Evolutionary conservation across 1,140 invertebrate species (phyloP).

Genomic region (Cyclina sinensis): DNA sequence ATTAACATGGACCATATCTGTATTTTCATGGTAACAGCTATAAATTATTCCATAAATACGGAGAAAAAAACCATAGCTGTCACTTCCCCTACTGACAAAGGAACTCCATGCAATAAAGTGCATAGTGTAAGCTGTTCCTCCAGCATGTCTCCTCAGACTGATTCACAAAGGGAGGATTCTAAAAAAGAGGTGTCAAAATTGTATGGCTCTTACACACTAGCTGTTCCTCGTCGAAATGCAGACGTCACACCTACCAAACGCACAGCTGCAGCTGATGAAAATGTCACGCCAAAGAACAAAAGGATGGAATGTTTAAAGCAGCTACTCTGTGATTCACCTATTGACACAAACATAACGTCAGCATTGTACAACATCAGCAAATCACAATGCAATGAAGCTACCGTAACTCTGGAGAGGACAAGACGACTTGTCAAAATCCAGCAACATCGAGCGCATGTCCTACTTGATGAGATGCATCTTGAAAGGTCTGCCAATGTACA

Average conservation of each 20-base stretch:
- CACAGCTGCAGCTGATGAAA: not conserved
- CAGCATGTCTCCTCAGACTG: not conserved
- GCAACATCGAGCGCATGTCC: constrained; percentile 4
- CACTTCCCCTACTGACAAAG: too few species aligned
- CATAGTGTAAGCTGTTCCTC: constrained; percentile 26
- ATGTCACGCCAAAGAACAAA: not conserved
- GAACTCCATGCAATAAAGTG: not conserved
- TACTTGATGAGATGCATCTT: constrained; percentile 25
- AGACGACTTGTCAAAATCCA: constrained; percentile 3
- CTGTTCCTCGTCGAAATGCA: constrained; percentile 11
- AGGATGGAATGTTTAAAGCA: not conserved
- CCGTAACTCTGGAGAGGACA: constrained; percentile 27
- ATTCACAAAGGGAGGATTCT: constrained; percentile 7
- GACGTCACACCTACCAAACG: not conserved
- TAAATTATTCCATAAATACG: too few species aligned
- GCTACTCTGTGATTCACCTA: constrained; percentile 14
- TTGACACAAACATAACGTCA: constrained; percentile 13
- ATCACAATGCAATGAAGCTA: constrained; percentile 21
- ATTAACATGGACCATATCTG: too few species aligned
- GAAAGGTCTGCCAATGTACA: not conserved
- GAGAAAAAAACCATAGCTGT: too few species aligned
- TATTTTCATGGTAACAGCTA: too few species aligned
- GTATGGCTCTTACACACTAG: not conserved
- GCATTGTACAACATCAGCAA: constrained; percentile 6
- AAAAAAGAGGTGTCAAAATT: not conserved